phyloP scores from a whole-genome alignment of 37 sponge, comb jelly and placozoan genomes.

The Beroe forskalii region DNA sequence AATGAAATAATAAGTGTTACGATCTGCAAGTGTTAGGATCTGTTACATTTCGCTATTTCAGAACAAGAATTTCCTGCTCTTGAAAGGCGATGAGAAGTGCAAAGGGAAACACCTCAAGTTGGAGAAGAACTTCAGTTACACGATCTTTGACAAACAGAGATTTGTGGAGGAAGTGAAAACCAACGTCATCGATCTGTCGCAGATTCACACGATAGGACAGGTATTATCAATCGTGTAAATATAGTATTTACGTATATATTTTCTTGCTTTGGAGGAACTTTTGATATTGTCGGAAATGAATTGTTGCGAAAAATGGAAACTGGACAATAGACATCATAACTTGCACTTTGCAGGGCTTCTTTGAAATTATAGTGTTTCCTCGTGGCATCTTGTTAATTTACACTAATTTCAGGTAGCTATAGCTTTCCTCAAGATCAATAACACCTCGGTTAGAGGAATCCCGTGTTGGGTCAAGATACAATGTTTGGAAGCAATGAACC shows the following conservation, averaged over 20 bases:
- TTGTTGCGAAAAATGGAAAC: no score
- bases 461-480: conserved; percentile 58
- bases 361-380: no score
- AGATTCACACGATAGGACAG: conserved; percentile 53
- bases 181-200: not conserved
- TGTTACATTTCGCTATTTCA: not conserved
- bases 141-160: conserved; percentile 39
- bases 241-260: no score
- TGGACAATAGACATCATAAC: no score
- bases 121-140: conserved; percentile 23
- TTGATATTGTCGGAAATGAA: no score
- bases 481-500: conserved; percentile 58
- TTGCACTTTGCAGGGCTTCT: no score
- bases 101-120: conserved; percentile 28
- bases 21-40: not conserved
- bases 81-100: conserved; percentile 38
- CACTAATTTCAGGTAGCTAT: conserved; percentile 63
- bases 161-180: conserved; percentile 46
- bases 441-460: not conserved
- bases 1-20: not conserved
- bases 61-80: conserved; percentile 39
- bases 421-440: conserved; percentile 35
- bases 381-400: no score
- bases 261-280: no score
- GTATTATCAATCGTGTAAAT: no score